Percentiles rank a stretch among this genome's conserved stretches.
These are phyloP conservation scores for Dolichomitus sp. DNA, from an alignment of 2,888 invertebrate genomes.

Conservation along the genomic window DNA sequence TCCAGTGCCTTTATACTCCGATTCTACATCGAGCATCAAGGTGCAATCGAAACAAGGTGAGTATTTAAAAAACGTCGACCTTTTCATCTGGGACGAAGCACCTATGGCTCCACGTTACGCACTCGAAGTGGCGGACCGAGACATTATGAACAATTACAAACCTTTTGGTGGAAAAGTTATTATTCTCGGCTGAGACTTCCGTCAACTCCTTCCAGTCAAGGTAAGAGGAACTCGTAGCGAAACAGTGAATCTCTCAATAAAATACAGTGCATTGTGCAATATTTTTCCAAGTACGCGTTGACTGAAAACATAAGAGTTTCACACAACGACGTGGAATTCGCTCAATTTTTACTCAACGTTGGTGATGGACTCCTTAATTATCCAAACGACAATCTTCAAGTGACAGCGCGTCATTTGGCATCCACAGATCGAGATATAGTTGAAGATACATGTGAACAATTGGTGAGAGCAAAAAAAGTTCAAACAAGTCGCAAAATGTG, in stretches of 20 bases:
- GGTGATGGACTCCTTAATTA: too few relatives aligned
- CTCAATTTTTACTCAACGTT: slow-evolving; percentile 33
- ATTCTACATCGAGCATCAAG: slow-evolving; percentile 35
- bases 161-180: slow-evolving; percentile 72
- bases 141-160: slow-evolving; percentile 69
- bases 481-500: too few relatives aligned
- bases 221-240: slow-evolving; percentile 52
- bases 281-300: slow-evolving; percentile 63
- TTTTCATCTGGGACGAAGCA: slow-evolving; percentile 73
- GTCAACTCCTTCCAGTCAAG: slow-evolving; percentile 48
- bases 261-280: slow-evolving; percentile 64
- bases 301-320: slow-evolving; percentile 67
- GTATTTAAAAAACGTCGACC: slow-evolving; percentile 47
- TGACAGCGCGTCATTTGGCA: too few relatives aligned
- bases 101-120: slow-evolving; percentile 70
- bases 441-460: too few relatives aligned
- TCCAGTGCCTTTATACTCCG: too few relatives aligned
- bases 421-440: too few relatives aligned
- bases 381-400: too few relatives aligned
- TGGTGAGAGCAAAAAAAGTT: too few relatives aligned
- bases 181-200: slow-evolving; percentile 66
- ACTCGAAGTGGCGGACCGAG: slow-evolving; percentile 68
- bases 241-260: background rate
- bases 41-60: slow-evolving; percentile 44
- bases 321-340: slow-evolving; percentile 64